These are phyloP conservation scores for Scaeva pyrastri DNA, from an alignment of 2,888 invertebrate species.

Conservation along the genomic window DNA sequence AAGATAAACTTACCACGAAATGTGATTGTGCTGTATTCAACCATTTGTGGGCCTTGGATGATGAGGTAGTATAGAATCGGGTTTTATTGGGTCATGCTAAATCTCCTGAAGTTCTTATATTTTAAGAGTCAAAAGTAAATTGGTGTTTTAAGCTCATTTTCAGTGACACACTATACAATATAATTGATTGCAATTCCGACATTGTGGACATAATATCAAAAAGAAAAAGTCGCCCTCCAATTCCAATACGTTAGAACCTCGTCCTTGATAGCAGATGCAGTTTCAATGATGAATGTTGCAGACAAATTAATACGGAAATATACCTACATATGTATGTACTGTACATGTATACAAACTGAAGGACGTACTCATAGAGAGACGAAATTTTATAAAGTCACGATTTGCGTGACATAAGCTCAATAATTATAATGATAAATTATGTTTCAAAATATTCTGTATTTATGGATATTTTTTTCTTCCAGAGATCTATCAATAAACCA, in stretches of 20 bases:
- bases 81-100: no score
- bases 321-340: neutral
- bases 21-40: neutral
- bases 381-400: conserved; percentile 50
- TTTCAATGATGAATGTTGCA: conserved; percentile 18
- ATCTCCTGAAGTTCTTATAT: no score
- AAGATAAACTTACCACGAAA: conserved; percentile 9
- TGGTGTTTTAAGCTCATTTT: no score
- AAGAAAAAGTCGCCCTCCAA: neutral
- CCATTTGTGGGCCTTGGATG: neutral
- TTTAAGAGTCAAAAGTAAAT: no score
- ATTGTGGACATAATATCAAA: neutral
- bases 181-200: no score
- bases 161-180: no score
- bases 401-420: conserved; percentile 52
- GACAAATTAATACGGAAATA: conserved; percentile 26
- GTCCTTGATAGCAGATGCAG: neutral
- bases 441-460: conserved; percentile 35
- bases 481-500: conserved; percentile 3
- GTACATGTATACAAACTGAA: conserved; percentile 3
- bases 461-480: conserved; percentile 25
- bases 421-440: conserved; percentile 58
- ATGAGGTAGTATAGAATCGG: no score
- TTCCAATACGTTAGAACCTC: neutral
- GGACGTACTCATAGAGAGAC: conserved; percentile 1